Base-by-base conservation (phyloP, 1,140 invertebrate species). In the Bathynomus jamesi region DNA sequence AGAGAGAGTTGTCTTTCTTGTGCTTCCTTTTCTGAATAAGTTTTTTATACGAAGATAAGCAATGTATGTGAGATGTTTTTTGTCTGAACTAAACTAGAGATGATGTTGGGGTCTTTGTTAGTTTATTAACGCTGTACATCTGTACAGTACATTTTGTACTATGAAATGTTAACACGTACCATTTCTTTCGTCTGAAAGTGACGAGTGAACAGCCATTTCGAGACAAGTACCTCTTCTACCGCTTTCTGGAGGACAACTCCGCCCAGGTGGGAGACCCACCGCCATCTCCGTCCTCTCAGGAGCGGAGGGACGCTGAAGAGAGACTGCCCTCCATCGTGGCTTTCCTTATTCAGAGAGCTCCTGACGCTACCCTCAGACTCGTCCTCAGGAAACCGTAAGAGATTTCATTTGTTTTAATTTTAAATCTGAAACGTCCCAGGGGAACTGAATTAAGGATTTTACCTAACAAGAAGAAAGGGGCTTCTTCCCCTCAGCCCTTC, bases 141-240 rank as follows among this genome's bases (percentile, higher is more conserved):
- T n/a, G n/a, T n/a, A n/a, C n/a, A n/a, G n/a, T n/a, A n/a, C n/a
- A n/a, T n/a, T n/a, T n/a, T 3, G 25, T 5, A 28, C 3, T 63
- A 25, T 5, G 8, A 8, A 31, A 8, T 63, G 1, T 28, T 7
- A 62, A 27, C 62, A 27, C 10, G 0, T 60, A 21, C 31, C 24
- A 8, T 40, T 67, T 31, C 31, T n/a, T n/a, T n/a, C n/a, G n/a
- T n/a, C n/a, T n/a, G n/a, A 29, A 78, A 89, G 90, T 91, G n/a
- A 88, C 88, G 69, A 87, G 87, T 72, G 90, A 93, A 79, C 89
- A 91, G 79, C 88, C 89, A 25, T 94, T 94, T 81, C 88, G 90
- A 80, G 91, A 94, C 83, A 92, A 92, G 83, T 90, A 90, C 81
- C 86, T 92, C 74, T 88, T 92, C 76, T 93, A 93, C 82, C 87